phyloP scores from a whole-genome alignment of 2,113 vertebrate species.

The Chascanopsetta lugubris region DNA sequence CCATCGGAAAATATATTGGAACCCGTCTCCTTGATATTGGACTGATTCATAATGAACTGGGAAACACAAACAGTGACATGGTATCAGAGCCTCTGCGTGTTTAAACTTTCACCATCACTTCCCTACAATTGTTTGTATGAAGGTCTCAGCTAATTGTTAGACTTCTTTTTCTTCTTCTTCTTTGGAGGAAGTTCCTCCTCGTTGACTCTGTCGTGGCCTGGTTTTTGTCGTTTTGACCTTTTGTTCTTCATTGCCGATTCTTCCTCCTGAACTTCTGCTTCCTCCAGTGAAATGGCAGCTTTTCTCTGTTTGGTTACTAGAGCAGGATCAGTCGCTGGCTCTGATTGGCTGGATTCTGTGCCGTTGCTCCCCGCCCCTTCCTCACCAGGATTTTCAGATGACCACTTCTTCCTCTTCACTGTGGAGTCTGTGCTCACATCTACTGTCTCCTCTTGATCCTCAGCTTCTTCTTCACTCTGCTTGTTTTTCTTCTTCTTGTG shows the following conservation, averaged over 20 bases:
- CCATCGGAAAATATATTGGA: no score
- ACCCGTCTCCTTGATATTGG: no score
- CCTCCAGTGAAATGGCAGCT: neutral
- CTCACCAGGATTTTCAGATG: constrained; percentile 18
- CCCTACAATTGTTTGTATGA: neutral
- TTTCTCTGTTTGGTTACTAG: neutral
- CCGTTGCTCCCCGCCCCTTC: neutral
- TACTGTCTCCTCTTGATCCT: constrained; percentile 2
- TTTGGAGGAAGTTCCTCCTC: constrained; percentile 42
- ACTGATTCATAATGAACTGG: no score
- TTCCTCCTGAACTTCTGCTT: constrained; percentile 24
- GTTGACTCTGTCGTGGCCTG: accelerated
- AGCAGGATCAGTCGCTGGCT: neutral
- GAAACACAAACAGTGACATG: no score
- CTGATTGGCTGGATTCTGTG: neutral
- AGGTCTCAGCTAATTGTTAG: no score
- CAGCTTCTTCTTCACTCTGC: constrained; percentile 10
- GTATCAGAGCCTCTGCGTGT: no score
- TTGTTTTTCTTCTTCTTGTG: constrained; percentile 43
- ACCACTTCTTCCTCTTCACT: constrained; percentile 38
- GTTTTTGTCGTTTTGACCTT: constrained; percentile 53
- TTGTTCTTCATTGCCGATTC: constrained; percentile 38
- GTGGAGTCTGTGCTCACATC: constrained; percentile 5
- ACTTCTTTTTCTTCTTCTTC: constrained; percentile 55
- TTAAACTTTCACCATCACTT: neutral